A percentile compares a stretch with the other conserved stretches of the same genome.
Evolutionary conservation across 1,140 invertebrate genomes (phyloP).

Genomic region (Drosophila ercepeae): DNA sequence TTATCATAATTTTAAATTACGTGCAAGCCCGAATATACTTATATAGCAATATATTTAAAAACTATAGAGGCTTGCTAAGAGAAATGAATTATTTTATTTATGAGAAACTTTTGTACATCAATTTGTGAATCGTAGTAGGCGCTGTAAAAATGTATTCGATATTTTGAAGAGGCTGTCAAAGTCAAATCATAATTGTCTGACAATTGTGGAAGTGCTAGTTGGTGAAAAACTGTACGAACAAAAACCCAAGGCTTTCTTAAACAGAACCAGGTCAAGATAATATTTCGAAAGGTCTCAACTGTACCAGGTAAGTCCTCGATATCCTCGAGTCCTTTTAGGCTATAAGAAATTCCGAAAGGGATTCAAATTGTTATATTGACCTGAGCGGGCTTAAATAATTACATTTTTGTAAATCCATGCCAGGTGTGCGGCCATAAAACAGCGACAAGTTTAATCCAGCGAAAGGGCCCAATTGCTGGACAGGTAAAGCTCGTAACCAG

Average conservation of each 20-base stretch:
- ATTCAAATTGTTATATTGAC: slow-evolving; percentile 1
- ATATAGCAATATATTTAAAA: no score
- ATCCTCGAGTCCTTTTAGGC: neutral
- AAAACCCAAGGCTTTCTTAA: no score
- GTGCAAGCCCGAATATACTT: no score
- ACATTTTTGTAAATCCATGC: slow-evolving; percentile 37
- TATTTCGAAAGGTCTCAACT: neutral
- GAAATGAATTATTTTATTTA: no score
- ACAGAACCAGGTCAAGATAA: neutral
- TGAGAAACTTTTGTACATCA: no score
- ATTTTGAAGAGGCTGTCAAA: no score
- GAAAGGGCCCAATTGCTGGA: neutral
- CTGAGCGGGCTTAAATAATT: slow-evolving; percentile 7
- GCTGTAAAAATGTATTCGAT: no score
- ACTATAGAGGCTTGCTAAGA: no score
- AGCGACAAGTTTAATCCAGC: slow-evolving; percentile 1
- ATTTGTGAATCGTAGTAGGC: no score
- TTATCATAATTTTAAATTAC: no score
- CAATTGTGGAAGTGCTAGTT: neutral
- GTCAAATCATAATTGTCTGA: neutral
- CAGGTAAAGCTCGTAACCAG: slow-evolving; percentile 39
- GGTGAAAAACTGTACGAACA: no score
- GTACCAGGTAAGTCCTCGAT: slow-evolving; percentile 2
- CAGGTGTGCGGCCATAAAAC: slow-evolving; percentile 44
- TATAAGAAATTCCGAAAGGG: slow-evolving; percentile 16